These are phyloP conservation scores for Canis aureus DNA, from an alignment of 2,113 vertebrate species.

Conservation along the genomic window DNA sequence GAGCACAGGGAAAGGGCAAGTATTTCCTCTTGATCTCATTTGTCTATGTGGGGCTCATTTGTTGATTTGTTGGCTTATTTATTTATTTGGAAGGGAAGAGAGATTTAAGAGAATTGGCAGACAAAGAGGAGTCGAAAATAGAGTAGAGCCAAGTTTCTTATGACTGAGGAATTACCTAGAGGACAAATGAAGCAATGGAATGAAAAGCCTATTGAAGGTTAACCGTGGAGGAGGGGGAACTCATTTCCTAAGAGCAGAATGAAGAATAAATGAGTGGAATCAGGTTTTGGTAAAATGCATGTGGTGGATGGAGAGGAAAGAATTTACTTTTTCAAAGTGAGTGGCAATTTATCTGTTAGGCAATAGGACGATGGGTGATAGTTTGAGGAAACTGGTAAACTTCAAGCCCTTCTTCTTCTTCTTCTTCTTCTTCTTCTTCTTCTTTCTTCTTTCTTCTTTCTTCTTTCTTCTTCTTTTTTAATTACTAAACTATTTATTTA, in stretches of 20 bases:
- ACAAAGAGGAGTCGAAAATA: not conserved
- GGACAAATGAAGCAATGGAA: not conserved
- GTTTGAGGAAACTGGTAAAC: not conserved
- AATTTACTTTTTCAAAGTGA: not conserved
- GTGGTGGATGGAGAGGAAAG: rapidly evolving
- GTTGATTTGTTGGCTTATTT: not conserved
- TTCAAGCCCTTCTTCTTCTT: not conserved
- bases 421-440: not conserved
- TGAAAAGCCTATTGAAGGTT: not conserved
- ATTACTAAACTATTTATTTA: not conserved
- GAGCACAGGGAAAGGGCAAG: not conserved
- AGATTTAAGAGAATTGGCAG: not conserved
- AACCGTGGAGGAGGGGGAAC: rapidly evolving
- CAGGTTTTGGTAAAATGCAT: not conserved
- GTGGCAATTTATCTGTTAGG: not conserved
- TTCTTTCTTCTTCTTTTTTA: not conserved
- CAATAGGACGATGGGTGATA: not conserved
- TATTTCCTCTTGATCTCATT: not conserved
- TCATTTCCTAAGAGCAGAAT: not conserved
- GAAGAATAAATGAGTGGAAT: not conserved
- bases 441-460: not conserved
- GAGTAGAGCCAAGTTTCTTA: not conserved
- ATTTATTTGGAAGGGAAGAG: not conserved
- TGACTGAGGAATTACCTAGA: not conserved
- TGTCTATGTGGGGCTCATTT: not conserved